phyloP scores from a whole-genome alignment of 2,888 invertebrate species.

The Polydrusus cervinus region DNA sequence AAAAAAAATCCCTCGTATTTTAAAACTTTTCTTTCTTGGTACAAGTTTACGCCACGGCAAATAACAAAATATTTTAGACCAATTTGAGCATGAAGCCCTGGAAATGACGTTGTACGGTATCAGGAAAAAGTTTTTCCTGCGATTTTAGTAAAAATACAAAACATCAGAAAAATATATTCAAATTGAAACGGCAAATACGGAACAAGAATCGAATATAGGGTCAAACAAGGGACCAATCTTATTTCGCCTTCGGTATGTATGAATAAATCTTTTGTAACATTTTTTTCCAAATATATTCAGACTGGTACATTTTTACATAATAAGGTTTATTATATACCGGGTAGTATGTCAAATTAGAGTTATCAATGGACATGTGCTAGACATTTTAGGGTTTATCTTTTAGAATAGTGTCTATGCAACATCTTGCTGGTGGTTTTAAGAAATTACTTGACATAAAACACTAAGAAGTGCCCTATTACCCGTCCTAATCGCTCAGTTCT shows the following conservation, averaged over 20 bases:
- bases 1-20: not conserved
- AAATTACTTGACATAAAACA: no score
- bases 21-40: no score
- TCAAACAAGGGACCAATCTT: not conserved
- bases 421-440: no score
- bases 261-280: slow-evolving; percentile 1
- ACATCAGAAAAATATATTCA: slow-evolving; percentile 6
- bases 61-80: not conserved
- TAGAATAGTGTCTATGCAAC: no score
- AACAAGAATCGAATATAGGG: not conserved
- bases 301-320: not conserved
- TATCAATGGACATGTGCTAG: no score
- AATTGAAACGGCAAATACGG: not conserved
- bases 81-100: not conserved
- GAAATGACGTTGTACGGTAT: not conserved
- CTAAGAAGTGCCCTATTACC: no score
- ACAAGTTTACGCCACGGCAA: not conserved
- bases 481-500: no score
- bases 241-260: not conserved
- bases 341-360: no score
- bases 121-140: not conserved
- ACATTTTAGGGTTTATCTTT: no score
- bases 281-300: not conserved
- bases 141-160: not conserved
- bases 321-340: no score